Evolutionary conservation across 1,140 invertebrate species (phyloP).

Genomic region (Drosophila nigrodunni): DNA sequence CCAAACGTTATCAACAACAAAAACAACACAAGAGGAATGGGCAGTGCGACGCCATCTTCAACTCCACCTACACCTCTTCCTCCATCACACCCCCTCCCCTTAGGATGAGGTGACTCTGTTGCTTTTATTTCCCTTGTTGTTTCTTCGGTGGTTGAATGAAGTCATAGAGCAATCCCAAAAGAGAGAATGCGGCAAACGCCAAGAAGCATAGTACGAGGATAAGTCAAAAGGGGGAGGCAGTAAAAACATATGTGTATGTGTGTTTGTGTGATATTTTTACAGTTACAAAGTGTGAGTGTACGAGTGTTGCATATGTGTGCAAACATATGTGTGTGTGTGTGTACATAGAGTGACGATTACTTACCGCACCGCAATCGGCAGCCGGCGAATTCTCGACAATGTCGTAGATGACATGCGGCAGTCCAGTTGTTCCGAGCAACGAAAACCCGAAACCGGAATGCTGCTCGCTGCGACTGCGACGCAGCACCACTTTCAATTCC

Average conservation of each 20-base stretch:
- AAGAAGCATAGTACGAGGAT: constrained; percentile 2
- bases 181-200: constrained; percentile 25
- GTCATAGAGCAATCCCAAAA: constrained; percentile 42
- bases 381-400: constrained; percentile 96
- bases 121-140: background rate
- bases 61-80: background rate
- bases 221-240: background rate
- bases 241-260: constrained; percentile 27
- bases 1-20: constrained; percentile 23
- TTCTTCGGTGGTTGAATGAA: constrained; percentile 42
- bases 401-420: constrained; percentile 96
- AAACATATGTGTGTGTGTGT: constrained; percentile 20
- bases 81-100: background rate
- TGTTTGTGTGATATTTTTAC: constrained; percentile 58
- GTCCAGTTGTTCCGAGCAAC: constrained; percentile 93
- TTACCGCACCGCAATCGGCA: constrained; percentile 94
- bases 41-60: background rate
- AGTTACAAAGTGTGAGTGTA: constrained; percentile 44
- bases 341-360: constrained; percentile 63
- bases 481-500: constrained; percentile 93
- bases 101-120: background rate
- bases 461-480: constrained; percentile 88
- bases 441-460: constrained; percentile 95
- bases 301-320: background rate
- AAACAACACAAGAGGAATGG: background rate